phyloP scores from a whole-genome alignment of 2,113 vertebrate species.

The Oenanthe melanoleuca region DNA sequence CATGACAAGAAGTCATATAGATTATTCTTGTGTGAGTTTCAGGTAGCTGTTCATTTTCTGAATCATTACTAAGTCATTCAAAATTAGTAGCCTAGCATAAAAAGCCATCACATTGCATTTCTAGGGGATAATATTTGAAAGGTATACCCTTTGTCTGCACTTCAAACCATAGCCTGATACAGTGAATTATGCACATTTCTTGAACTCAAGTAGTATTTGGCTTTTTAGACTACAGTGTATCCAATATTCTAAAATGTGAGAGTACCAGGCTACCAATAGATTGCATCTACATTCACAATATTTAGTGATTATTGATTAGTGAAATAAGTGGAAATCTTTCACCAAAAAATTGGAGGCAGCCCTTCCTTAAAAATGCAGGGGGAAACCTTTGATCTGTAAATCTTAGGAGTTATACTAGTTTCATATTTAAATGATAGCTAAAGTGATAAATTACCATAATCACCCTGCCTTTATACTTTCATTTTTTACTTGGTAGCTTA shows the following conservation, averaged over 20 bases:
- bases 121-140: neutral
- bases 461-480: neutral
- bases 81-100: neutral
- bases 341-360: fast-evolving
- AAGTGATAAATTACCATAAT: neutral
- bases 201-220: neutral
- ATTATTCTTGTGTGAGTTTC: neutral
- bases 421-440: neutral
- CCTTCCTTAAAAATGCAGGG: neutral
- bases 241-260: neutral
- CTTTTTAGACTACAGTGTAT: neutral
- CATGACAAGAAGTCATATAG: neutral
- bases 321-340: neutral
- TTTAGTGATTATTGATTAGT: neutral
- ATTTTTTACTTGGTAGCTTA: neutral
- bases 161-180: neutral
- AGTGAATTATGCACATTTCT: neutral
- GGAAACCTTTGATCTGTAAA: neutral
- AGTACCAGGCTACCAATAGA: neutral
- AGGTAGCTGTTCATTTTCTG: neutral
- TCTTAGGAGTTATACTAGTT: neutral
- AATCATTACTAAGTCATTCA: neutral
- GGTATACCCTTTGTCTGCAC: neutral
- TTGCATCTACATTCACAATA: neutral
- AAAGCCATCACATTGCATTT: neutral